Evolutionary conservation across 2,888 invertebrate genomes (phyloP), one percentile per base, ranked within the genome.

Genomic region (Drosophila pseudotakahashii): DNA sequence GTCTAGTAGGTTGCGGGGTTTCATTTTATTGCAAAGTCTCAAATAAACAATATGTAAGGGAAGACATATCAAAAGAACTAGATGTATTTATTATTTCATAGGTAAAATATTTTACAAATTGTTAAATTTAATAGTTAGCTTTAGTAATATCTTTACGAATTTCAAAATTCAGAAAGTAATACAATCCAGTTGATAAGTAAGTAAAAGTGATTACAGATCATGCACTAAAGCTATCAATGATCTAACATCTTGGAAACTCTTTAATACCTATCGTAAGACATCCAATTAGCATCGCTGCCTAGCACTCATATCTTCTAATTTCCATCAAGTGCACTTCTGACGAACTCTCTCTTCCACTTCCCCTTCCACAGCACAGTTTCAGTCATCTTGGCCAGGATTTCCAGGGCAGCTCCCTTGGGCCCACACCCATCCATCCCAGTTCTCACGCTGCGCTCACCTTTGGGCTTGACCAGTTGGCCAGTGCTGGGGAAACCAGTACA

Each of bases 391-490:
- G 34, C 7, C 34, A 48, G 32, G 47, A 47, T 34, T 54, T 54
- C 14, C 37, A 53, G 39, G 19, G 30, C 36, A 53, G 52, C 42
- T 74, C 85, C 81, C 81, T 85, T 68, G 76, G 78, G 62, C 79
- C 64, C 69, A 74, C 66, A 72, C 78, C 84, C 79, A 50, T 32
- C 42, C 42, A 23, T 42, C 69, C 76, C 79, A 85, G 86, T 83
- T 83, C 82, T 85, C 82, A 83, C 88, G 82, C 82, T 85, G 85
- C 67, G 75, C 32, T 45, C 32, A 23, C 26, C 50, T 44, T 68
- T 73, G 73, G 70, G 59, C 37, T 69, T 68, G 79, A 73, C 81
- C 88, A 84, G 77, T 78, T 81, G 84, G 66, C 58, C 82, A 54
- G 53, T 30, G 62, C 7, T 32, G 37, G 26, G 67, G 54, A 76